Evolutionary conservation across 2,888 invertebrate genomes (phyloP), one percentile per base, ranked within the genome.

Genomic region (Megaustenia siamemsis): DNA sequence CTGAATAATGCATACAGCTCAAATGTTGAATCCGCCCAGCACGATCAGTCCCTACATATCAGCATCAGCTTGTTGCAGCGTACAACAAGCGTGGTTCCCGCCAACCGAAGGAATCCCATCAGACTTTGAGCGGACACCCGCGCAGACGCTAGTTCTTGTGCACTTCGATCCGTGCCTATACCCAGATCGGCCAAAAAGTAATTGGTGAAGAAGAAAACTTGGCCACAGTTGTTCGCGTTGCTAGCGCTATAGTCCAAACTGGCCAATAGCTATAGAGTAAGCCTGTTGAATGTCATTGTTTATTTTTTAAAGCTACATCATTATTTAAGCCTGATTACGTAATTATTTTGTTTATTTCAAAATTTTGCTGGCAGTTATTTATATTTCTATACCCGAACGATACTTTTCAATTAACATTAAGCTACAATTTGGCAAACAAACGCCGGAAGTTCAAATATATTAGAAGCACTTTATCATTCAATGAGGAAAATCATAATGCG

Each of bases 61-160:
- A 45, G 71, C 43, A 73, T 45, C 71, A 73, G 71, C 43, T 73
- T 73, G 71, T 73, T 73, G 71, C 71, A 45, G 45, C 8, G 28
- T 45, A 43, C 71, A 73, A 73, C 71, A 73, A 73, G 71, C 71
- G 71, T 69, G 69, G 40, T 69, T 69, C n/a, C 71, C 38, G 71
- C 45, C 71, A 45, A 45, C 71, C 28, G 28, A 28, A 28, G 71
- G 71, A 73, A 45, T 73, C 45, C 71, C 21, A 43, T n/a, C 71
- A 28, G 45, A 28, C 71, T 40, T 69, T 40, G 40, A 69, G 69
- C 69, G 40, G 32, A 63, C 69, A 40, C 69, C 69, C 69, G 38
- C 40, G 69, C 69, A 21, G 10, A 28, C 69, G 69, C 3, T 40
- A 40, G 38, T 69, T 40, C 68, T 38, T 24, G n/a, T 68, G 69